Base-by-base conservation (phyloP, 2,113 vertebrate species). In the Tragelaphus strepsiceros region DNA sequence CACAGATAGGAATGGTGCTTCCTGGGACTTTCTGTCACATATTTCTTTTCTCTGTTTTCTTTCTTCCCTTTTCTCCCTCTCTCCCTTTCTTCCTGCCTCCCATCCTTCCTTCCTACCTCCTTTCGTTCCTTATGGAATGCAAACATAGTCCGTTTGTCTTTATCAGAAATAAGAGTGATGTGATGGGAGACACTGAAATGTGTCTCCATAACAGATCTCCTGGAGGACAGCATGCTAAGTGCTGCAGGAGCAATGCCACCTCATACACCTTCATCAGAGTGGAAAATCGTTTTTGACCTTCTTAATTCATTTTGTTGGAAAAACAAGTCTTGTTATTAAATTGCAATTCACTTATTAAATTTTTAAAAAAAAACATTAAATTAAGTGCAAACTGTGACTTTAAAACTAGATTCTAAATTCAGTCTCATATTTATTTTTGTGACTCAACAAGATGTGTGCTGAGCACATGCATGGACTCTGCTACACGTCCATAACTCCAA, bases 221-320 rank as follows among this genome's bases (percentile, higher is more conserved):
- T 51, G 43, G n/a, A 32, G 9, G 10, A 39, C 49, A 0, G 1
- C 6, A 3, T 11, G 0, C 49, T 9, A 35, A 49, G 30, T 21
- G 6, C 14, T 2, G 22, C 26, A 3, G 19, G 7, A 90, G 13
- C 43, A 61, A 19, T 21, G 15, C 32, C 2, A 3, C 16, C 77
- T 22, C 30, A 46, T 4, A 5, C 2, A 12, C 17, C 30, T 51
- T n/a, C 46, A 46, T 15, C 53, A 83, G 32, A 59, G 28, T 2
- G 53, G 10, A 87, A 86, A 51, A 8, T 9, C 1, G 0, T 4
- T 24, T 81, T 61, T 26, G 13, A 58, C 30, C 43, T 62, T 56
- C 62, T 74, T 39, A 28, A 71, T 22, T 61, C 11, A 46, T 28
- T 71, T 49, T 86, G 6, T 62, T 58, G 14, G 62, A 61, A 93